Evolutionary conservation across 2,888 invertebrate species (phyloP), one percentile per base, ranked within the genome.

Genomic region (Apamea crenata): DNA sequence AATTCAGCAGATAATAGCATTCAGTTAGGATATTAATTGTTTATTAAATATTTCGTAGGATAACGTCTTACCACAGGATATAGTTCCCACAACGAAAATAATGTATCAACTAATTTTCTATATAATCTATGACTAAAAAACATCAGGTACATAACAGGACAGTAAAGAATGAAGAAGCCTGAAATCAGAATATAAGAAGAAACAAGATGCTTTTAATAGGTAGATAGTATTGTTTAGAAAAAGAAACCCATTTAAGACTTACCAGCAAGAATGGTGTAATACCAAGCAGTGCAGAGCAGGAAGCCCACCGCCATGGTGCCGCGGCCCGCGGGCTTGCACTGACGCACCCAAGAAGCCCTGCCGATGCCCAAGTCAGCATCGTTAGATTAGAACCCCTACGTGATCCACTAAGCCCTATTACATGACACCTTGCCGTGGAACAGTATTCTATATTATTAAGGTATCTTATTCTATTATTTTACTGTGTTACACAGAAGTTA

Each of bases 31-130:
- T 53, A 47, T 36, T 36, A 50, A 59, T 50, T 50, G 21, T 65
- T 69, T 21, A 56, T 61, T 65, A 61, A 79, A 32, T 68, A 79
- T 75, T 69, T 72, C n/a, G 21, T 81, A 81, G 36, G 25, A 12
- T 47, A 63, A 63, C 61, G 56, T 96, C 98, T 98, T 97, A 98
- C 98, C 94, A 98, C 98, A 75, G 98, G 98, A 94, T 98, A 98
- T 78, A 98, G 97, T 94, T 98, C 98, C 98, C 99, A 99, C 81
- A 98, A 97, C 16, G 98, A 98, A 92, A 98, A 98, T 71, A 98
- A 95, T 53, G 97, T 95, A 93, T 99, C 98, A 50, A 98, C 97
- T 63, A 97, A 92, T 92, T 97, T 97, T 91, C 98, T 97, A 93
- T 98, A 98, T 87, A 97, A 94, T 81, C 95, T 97, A 88, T 98